Percentiles rank a stretch among this genome's conserved stretches.
phyloP scores from a whole-genome alignment of 2,113 vertebrate genomes.

The Pangasianodon gigas region DNA sequence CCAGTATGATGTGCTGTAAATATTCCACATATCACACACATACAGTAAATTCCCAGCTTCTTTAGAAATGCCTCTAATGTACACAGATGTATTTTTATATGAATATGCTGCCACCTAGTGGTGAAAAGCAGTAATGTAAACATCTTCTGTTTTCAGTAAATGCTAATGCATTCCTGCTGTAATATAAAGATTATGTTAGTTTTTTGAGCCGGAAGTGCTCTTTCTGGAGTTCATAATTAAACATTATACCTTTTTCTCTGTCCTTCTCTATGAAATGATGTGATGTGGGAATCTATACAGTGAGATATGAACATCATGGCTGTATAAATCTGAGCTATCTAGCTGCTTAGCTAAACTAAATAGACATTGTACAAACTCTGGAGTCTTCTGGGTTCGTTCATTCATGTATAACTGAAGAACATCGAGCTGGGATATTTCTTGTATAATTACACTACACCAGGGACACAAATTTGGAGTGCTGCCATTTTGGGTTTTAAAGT shows the following conservation, averaged over 20 bases:
- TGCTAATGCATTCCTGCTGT: background rate
- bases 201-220: background rate
- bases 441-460: background rate
- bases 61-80: background rate
- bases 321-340: background rate
- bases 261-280: background rate
- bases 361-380: background rate
- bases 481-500: background rate
- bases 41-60: background rate
- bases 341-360: background rate
- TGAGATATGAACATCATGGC: background rate
- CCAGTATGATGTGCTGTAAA: background rate
- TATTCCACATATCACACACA: background rate
- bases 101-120: conserved; percentile 6
- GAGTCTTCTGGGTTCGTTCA: background rate
- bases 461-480: background rate
- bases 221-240: background rate
- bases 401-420: background rate
- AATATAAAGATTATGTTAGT: background rate
- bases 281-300: background rate
- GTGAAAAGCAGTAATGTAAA: background rate
- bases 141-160: background rate
- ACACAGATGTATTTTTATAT: background rate
- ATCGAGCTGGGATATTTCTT: background rate
- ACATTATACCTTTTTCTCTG: background rate